A percentile compares a stretch with the other conserved stretches of the same genome.
phyloP scores from a whole-genome alignment of 1,140 invertebrate genomes.

The Formica selysi region DNA sequence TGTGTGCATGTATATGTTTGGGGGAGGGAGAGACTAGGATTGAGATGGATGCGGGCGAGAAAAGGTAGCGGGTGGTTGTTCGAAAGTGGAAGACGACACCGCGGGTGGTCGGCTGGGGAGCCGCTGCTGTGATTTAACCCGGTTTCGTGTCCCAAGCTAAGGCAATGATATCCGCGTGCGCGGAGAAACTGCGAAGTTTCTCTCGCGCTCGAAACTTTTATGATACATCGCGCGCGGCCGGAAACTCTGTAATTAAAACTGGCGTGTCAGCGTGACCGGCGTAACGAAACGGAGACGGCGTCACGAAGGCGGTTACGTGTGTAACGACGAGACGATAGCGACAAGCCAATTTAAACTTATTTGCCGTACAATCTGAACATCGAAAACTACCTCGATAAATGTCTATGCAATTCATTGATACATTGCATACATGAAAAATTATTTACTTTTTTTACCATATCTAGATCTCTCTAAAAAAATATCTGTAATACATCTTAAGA shows the following conservation, averaged over 20 bases:
- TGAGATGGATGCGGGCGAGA: slow-evolving; percentile 14
- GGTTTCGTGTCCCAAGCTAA: slow-evolving; percentile 67
- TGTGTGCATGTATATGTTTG: too few species aligned
- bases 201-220: slow-evolving; percentile 73
- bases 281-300: slow-evolving; percentile 63
- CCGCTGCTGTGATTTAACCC: slow-evolving; percentile 67
- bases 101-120: slow-evolving; percentile 48
- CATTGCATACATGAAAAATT: neutral
- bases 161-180: slow-evolving; percentile 66
- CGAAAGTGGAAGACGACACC: slow-evolving; percentile 50
- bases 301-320: slow-evolving; percentile 10
- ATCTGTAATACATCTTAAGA: neutral
- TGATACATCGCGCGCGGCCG: slow-evolving; percentile 73
- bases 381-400: neutral
- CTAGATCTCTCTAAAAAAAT: neutral
- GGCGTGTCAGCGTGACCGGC: slow-evolving; percentile 70
- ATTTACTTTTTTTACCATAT: neutral
- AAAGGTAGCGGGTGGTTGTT: slow-evolving; percentile 16
- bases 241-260: slow-evolving; percentile 76
- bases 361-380: neutral
- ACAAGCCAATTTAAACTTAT: neutral
- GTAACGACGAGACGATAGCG: slow-evolving; percentile 15
- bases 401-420: neutral
- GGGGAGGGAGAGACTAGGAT: neutral
- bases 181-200: slow-evolving; percentile 38